Evolutionary conservation across 2,797 vertebrate genomes (phyloP).

Genomic region (Sebastes dallii): DNA sequence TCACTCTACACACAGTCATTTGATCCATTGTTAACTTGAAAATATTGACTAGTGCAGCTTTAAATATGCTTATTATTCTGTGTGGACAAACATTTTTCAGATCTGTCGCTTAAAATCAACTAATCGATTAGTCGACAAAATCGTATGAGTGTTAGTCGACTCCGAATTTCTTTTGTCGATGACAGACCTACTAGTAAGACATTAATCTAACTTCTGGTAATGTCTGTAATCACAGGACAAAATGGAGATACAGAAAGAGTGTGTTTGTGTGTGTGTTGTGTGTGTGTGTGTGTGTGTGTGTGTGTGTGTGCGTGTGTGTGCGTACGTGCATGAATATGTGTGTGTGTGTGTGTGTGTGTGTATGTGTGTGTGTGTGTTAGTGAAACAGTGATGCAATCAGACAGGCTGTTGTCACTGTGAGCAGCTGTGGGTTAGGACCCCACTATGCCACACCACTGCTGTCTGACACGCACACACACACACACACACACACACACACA

Average conservation of each 20-base stretch:
- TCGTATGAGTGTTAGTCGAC: no score
- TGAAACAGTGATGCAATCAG: constrained; percentile 36
- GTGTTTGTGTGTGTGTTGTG: no score
- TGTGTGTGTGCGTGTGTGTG: no score
- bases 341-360: not conserved
- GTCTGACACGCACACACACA: constrained; percentile 27
- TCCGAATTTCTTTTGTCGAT: no score
- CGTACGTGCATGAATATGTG: not conserved
- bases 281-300: no score
- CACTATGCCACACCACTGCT: constrained; percentile 36
- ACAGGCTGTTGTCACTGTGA: constrained; percentile 65
- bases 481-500: not conserved
- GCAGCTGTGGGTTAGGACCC: constrained; percentile 67
- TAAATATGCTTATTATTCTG: not conserved
- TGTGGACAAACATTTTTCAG: no score
- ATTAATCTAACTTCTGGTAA: not conserved
- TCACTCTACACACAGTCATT: not conserved
- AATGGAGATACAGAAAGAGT: no score
- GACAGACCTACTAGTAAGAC: not conserved
- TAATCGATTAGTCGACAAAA: no score
- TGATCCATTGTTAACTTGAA: not conserved
- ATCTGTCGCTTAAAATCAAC: not conserved
- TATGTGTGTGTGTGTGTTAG: not conserved
- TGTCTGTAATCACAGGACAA: no score
- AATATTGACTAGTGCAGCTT: not conserved